Base-by-base conservation (phyloP, 2,113 vertebrate genomes). In the Centropus unirufus region DNA sequence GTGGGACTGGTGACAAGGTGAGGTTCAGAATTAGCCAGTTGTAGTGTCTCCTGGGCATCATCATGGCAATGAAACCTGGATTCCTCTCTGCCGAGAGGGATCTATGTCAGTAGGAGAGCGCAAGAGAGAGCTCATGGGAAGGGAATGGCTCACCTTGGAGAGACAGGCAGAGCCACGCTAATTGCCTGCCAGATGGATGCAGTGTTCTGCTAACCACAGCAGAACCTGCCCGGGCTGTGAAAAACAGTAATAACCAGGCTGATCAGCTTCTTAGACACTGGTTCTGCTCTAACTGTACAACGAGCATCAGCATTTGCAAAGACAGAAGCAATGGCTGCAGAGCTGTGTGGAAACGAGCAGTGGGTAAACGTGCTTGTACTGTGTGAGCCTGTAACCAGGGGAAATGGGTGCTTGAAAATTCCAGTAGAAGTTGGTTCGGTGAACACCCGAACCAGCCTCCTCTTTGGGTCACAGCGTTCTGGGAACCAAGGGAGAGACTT, bases 161-260 rank as follows among this genome's bases (percentile, higher is more conserved):
- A 46, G 67, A 8, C 44, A 26, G 66, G 32, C 55, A 64, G 78
- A 51, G 61, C 78, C 23, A 3, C 72, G 75, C 75, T 96, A 69
- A 94, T 90, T 92, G 59, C 78, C 87, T 94, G 83, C 90, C 76
- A 93, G 82, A 62, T 90, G 72, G 90, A 85, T 82, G 83, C 64
- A 44, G 59, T 73, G 85, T 83, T 91, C 83, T 81, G 75, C 77
- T 69, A 73, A 84, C 84, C 83, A 49, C 69, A 42, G 82, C 73
- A 89, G 68, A 86, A 55, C 76, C 68, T 92, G 49, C 64, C 39
- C 14, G 8, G 66, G 74, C 92, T 90, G 46, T 70, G 52, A 79
- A 89, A 95, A 78, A 59, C 8, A 34, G 23, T 14, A 69, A 51
- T 8, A 66, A 77, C 51, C 61, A 44, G 32, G 10, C 57, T 82